Evolutionary conservation across 2,113 vertebrate genomes (phyloP), one percentile per base, ranked within the genome.

Genomic region (Osmerus mordax): DNA sequence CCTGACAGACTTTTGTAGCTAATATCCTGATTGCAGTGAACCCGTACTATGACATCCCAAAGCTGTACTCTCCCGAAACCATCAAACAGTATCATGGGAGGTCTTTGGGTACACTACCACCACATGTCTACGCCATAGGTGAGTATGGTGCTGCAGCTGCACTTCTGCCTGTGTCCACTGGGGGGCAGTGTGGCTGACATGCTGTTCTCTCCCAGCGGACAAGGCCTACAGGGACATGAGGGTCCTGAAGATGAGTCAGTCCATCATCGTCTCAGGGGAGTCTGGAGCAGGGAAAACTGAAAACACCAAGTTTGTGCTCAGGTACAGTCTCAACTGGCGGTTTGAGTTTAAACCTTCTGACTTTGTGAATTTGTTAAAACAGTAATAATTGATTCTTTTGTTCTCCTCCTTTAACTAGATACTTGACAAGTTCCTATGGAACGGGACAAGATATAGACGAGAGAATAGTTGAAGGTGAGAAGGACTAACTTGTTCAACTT

Each of bases 1-100:
- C 80, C 19, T 68, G 79, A n/a, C 91, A 99, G 97, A 99, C 97
- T 0, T 99, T 94, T 63, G 97, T 99, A 55, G 97, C 97, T 84
- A 99, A 99, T 86, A 99, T 99, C 87, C 90, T 99, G 84, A 99
- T 99, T 69, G 97, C 97, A 23, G 94, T 99, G 83, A 99, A 99
- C 75, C 97, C 97, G 0, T 99, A 99, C 86, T 95, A 93, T 83
- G 97, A 99, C 89, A 92, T 99, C 81, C 96, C 95, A 11, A 96
- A 96, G 90, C 93, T 98, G 68, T 99, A 99, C 85, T 86, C 94
- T 5, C 89, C 92, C 4, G 94, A 96, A 1, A 87, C 92, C 84
- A 97, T 99, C 89, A 92, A 94, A 76, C 88, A 92, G 18, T 99
- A 99, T 87, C 93, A 88, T 60, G 97, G 97, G 19, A 92, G 90